Percentiles rank a stretch among this genome's conserved stretches.
phyloP scores from a whole-genome alignment of 2,888 invertebrate species.

The Cataglyphis rosenhaueri region DNA sequence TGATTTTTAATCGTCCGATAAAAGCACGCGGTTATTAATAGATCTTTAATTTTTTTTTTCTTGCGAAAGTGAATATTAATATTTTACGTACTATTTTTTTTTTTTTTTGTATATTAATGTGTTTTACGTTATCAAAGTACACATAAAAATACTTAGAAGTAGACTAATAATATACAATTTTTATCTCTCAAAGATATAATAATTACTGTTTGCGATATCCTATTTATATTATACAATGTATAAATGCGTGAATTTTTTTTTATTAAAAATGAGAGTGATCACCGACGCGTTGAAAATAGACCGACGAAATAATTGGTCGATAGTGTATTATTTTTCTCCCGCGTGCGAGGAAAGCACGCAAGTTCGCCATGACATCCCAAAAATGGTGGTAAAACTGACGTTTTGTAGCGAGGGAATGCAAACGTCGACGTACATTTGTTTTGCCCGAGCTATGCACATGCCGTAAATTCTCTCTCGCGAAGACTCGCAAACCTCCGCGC shows the following conservation, averaged over 20 bases:
- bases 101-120: background rate
- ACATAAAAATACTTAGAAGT: background rate
- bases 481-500: conserved; percentile 57
- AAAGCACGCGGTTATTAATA: conserved; percentile 1
- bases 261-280: background rate
- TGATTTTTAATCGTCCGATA: background rate
- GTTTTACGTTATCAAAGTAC: background rate
- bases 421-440: conserved; percentile 65
- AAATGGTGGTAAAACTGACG: conserved; percentile 39
- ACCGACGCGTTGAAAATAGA: background rate
- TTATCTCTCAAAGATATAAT: background rate
- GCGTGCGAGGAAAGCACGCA: background rate
- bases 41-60: background rate
- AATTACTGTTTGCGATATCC: background rate
- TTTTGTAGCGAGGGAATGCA: conserved; percentile 59
- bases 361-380: conserved; percentile 35
- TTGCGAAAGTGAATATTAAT: background rate
- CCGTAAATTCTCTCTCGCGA: conserved; percentile 59
- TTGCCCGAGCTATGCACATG: conserved; percentile 44
- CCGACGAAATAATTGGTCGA: conserved; percentile 42
- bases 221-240: background rate
- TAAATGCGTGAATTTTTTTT: background rate
- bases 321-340: conserved; percentile 38
- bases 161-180: background rate
- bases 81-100: background rate